These are phyloP conservation scores for Halcyon chelicuti DNA, from an alignment of 2,797 vertebrate genomes.

Conservation along the genomic window DNA sequence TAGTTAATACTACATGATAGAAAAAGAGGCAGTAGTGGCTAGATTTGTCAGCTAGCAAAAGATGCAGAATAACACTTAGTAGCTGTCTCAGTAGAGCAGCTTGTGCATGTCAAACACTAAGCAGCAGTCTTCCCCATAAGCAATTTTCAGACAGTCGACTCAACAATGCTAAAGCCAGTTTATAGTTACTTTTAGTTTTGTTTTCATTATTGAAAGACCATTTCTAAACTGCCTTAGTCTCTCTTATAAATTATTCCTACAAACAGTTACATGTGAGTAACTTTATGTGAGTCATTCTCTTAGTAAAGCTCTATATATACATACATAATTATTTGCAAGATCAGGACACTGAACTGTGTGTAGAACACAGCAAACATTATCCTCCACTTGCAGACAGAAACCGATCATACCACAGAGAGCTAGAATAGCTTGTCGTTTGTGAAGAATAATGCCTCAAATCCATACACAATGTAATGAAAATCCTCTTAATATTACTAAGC, in stretches of 20 bases:
- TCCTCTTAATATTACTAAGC: constrained; percentile 33
- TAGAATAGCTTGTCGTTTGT: not conserved
- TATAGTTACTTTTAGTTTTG: not conserved
- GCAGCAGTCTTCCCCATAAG: not conserved
- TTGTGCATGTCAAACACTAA: not conserved
- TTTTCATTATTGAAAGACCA: not conserved
- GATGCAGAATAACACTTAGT: not conserved
- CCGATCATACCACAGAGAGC: not conserved
- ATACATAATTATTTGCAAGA: not conserved
- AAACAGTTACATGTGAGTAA: not conserved
- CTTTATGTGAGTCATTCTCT: not conserved
- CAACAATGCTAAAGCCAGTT: not conserved
- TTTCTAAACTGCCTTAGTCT: not conserved
- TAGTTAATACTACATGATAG: not conserved
- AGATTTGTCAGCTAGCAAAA: not conserved
- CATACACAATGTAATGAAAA: constrained; percentile 1
- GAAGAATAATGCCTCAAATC: constrained; percentile 25
- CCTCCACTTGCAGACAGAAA: not conserved
- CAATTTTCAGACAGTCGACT: not conserved
- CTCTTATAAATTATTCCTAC: constrained; percentile 1
- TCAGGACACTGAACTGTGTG: not conserved
- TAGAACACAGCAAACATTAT: not conserved
- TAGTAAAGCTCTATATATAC: not conserved
- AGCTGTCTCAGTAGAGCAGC: not conserved
- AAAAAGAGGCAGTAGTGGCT: not conserved